Evolutionary conservation across 2,113 vertebrate genomes (phyloP).

Genomic region (Origma solitaria): DNA sequence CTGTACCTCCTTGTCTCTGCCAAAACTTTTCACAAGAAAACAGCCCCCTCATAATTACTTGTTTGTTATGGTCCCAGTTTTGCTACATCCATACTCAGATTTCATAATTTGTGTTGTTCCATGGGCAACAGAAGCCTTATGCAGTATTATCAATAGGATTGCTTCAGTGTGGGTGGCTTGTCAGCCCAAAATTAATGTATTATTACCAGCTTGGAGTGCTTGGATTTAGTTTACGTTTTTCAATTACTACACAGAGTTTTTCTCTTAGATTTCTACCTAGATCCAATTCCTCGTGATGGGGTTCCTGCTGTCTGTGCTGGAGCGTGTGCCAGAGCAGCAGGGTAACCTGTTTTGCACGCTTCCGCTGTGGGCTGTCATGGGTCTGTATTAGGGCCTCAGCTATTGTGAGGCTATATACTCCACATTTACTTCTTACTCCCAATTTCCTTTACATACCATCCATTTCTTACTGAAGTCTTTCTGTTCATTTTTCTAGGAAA

Average conservation of each 20-base stretch:
- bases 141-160: background rate
- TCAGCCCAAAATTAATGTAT: background rate
- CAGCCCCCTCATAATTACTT: background rate
- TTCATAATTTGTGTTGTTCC: background rate
- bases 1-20: background rate
- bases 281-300: accelerated
- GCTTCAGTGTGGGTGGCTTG: background rate
- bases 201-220: background rate
- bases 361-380: background rate
- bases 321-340: background rate
- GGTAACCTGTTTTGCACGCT: background rate
- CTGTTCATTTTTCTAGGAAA: background rate
- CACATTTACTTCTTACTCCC: background rate
- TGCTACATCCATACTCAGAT: background rate
- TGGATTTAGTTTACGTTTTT: background rate
- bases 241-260: background rate
- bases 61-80: background rate
- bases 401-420: background rate
- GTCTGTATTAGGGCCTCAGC: background rate
- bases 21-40: background rate
- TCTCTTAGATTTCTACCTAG: background rate
- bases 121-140: background rate
- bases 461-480: background rate
- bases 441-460: background rate
- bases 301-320: background rate